Evolutionary conservation across 1,140 invertebrate species (phyloP).

Genomic region (Euura lappo): DNA sequence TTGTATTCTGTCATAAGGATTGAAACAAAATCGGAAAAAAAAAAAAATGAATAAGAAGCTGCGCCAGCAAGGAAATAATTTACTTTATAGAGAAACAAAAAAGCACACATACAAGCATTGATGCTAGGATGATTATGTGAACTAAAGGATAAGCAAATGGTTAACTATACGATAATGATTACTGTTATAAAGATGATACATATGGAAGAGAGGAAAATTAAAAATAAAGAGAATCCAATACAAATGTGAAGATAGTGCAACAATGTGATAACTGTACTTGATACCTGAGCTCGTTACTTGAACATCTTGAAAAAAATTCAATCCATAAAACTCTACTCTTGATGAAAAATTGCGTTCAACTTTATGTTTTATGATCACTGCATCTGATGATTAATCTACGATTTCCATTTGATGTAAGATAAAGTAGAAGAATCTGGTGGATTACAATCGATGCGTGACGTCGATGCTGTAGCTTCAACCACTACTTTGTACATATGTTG

Average conservation of each 20-base stretch:
- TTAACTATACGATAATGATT: too few species aligned
- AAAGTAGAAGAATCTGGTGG: not conserved
- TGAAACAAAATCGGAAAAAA: not conserved
- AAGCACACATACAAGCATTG: not conserved
- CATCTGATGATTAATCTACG: not conserved
- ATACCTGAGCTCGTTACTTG: conserved; percentile 25
- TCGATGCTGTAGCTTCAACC: not conserved
- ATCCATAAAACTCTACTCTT: not conserved
- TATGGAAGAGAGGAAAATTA: not conserved
- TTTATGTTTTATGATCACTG: not conserved
- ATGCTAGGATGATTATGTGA: not conserved
- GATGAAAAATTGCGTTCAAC: not conserved
- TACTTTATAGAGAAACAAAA: not conserved
- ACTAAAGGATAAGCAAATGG: too few species aligned
- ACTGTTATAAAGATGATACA: not conserved
- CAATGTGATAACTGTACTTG: conserved; percentile 43
- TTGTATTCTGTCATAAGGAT: conserved; percentile 10
- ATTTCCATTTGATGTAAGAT: not conserved
- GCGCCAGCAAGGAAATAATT: not conserved
- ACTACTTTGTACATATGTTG: not conserved
- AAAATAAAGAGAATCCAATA: not conserved
- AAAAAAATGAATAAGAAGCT: not conserved
- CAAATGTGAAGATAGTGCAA: conserved; percentile 31
- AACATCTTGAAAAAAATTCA: conserved; percentile 3
- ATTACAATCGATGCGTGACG: not conserved